These are phyloP conservation scores for Aquatica leii DNA, from an alignment of 2,888 invertebrate species.

Conservation along the genomic window DNA sequence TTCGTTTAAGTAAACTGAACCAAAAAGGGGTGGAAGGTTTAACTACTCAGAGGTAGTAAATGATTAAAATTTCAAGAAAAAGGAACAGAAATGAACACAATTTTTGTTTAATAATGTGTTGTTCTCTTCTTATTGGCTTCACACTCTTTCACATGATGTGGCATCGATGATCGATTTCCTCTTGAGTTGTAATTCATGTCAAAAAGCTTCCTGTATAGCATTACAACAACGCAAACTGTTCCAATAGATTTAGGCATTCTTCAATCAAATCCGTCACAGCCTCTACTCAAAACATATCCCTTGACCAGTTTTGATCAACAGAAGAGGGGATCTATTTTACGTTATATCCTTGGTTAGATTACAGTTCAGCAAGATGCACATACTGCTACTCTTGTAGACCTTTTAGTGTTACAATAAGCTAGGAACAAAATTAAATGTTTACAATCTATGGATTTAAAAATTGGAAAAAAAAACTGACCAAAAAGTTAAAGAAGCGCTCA, in stretches of 20 bases:
- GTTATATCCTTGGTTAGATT: slow-evolving; percentile 11
- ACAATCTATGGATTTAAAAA: slow-evolving; percentile 8
- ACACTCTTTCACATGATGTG: too few relatives aligned
- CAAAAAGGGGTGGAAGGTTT: too few relatives aligned
- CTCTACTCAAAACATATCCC: slow-evolving; percentile 8
- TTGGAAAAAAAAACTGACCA: slow-evolving; percentile 11
- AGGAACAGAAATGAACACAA: too few relatives aligned
- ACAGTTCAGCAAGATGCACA: slow-evolving; percentile 7
- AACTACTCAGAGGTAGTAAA: too few relatives aligned
- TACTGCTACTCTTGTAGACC: slow-evolving; percentile 8
- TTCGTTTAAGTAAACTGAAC: too few relatives aligned
- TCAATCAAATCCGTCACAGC: slow-evolving; percentile 10
- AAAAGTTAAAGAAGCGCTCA: slow-evolving; percentile 8
- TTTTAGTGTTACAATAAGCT: slow-evolving; percentile 3
- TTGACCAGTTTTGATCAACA: slow-evolving; percentile 3
- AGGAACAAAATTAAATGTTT: slow-evolving; percentile 4
- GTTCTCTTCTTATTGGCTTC: too few relatives aligned
- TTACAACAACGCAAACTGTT: too few relatives aligned
- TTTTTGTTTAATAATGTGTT: too few relatives aligned
- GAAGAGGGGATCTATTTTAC: slow-evolving; percentile 13
- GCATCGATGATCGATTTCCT: too few relatives aligned
- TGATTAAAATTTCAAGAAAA: too few relatives aligned
- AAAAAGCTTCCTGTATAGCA: too few relatives aligned
- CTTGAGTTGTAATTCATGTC: too few relatives aligned
- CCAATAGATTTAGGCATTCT: slow-evolving; percentile 18